Evolutionary conservation across 1,140 invertebrate species (phyloP), one percentile per base, ranked within the genome.

Genomic region (Agraylea sexmaculata): DNA sequence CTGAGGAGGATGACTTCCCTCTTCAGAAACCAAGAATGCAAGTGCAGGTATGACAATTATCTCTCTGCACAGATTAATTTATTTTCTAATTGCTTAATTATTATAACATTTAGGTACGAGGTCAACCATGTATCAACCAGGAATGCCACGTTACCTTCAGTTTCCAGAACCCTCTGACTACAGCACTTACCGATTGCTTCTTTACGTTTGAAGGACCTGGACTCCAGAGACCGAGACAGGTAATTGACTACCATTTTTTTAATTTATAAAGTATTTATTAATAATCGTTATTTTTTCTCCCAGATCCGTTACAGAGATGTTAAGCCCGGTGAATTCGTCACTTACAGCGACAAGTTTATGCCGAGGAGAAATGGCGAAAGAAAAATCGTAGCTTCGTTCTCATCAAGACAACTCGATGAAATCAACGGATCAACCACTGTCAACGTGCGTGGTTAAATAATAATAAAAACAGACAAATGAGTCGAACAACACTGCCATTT

Each of bases 131-230:
- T 45, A 53, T 66, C 12, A 59, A 62, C 20, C 63, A 66, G 33
- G 61, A 67, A 47, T 62, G 60, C 40, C 50, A 57, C 10, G 54
- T 63, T 28, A 64, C 62, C 49, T 69, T 74, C 51, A 71, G 74
- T 46, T 80, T 84, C 59, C 68, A 66, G 47, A 83, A 84, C 58
- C 77, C 79, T 13, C 51, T 84, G 47, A 64, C 67, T 23, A 54
- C 64, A 8, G 56, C 63, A 13, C 55, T 84, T 23, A 77, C 73
- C 2, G 65, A 74, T 31, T 80, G 78, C 56, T 63, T 59, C 45
- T 72, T 80, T 50, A 74, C 69, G 5, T 65, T 81, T 35, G 79
- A 83, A 64, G 78, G 78, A 25, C 72, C 77, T 11, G 78, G 78
- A 19, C 54, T 80, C 10, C 66, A 70, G 35, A 64, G 72, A 44